Evolutionary conservation across 2,888 invertebrate species (phyloP).

Genomic region (Phyllotreta cruciferae): DNA sequence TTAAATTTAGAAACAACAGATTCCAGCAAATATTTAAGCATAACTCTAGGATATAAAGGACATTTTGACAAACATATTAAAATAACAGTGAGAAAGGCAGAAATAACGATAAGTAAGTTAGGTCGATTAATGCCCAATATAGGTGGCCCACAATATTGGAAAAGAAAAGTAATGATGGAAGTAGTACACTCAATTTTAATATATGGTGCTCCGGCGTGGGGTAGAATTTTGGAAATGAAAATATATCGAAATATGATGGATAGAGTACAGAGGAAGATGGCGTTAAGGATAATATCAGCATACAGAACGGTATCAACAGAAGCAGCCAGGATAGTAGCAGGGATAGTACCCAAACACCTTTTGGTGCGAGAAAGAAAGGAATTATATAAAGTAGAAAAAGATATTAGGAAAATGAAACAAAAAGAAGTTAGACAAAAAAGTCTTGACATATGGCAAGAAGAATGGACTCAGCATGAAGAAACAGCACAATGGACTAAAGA

Average conservation of each 20-base stretch:
- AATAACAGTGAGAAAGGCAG: neutral
- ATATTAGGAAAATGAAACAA: neutral
- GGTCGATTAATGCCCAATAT: slow-evolving; percentile 3
- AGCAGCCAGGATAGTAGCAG: slow-evolving; percentile 25
- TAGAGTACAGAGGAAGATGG: slow-evolving; percentile 20
- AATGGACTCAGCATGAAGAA: neutral
- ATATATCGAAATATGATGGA: slow-evolving; percentile 24
- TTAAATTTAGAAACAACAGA: neutral
- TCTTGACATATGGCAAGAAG: slow-evolving; percentile 5
- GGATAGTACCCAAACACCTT: slow-evolving; percentile 25
- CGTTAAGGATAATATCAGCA: slow-evolving; percentile 23
- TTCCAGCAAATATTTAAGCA: neutral
- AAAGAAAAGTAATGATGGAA: neutral
- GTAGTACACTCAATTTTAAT: slow-evolving; percentile 2
- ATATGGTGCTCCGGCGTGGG: neutral
- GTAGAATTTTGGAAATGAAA: slow-evolving; percentile 2
- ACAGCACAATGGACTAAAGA: slow-evolving; percentile 18
- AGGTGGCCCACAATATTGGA: neutral
- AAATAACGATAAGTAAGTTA: neutral
- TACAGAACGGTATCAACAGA: slow-evolving; percentile 34
- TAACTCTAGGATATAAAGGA: neutral
- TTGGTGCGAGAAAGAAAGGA: neutral
- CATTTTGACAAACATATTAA: neutral
- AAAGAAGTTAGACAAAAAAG: neutral
- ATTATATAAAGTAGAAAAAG: neutral